Evolutionary conservation across 2,113 vertebrate genomes (phyloP).

Genomic region (Myotis brandtii): DNA sequence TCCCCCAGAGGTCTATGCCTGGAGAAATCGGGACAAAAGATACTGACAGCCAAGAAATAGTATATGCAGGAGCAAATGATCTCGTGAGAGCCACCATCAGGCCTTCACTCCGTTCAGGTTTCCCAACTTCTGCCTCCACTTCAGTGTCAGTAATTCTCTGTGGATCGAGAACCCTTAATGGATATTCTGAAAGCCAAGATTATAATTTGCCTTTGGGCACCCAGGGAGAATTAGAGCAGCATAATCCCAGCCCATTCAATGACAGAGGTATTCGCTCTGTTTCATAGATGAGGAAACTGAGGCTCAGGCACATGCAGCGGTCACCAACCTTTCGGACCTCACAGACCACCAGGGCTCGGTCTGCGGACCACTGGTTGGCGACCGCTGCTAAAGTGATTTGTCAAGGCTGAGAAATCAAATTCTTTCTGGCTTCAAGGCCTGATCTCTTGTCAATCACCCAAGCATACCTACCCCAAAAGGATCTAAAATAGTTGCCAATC

Average conservation of each 20-base stretch:
- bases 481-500: background rate
- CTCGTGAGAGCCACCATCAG: background rate
- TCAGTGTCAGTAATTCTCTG: conserved; percentile 21
- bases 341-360: too few species aligned
- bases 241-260: background rate
- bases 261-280: background rate
- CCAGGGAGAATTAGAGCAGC: background rate
- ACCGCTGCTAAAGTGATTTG: background rate
- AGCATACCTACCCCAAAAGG: background rate
- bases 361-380: too few species aligned
- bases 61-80: conserved; percentile 34
- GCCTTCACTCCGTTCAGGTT: background rate
- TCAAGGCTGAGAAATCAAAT: background rate
- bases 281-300: conserved; percentile 23
- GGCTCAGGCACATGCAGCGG: background rate
- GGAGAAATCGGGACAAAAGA: conserved; percentile 66
- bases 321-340: too few species aligned
- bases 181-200: conserved; percentile 45
- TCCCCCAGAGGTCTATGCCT: conserved; percentile 53
- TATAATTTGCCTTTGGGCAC: background rate
- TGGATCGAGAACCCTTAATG: background rate
- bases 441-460: background rate
- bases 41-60: conserved; percentile 35
- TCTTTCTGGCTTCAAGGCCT: background rate
- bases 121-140: conserved; percentile 37